phyloP scores from a whole-genome alignment of 2,888 invertebrate genomes.

The Parascotia fuliginaria region DNA sequence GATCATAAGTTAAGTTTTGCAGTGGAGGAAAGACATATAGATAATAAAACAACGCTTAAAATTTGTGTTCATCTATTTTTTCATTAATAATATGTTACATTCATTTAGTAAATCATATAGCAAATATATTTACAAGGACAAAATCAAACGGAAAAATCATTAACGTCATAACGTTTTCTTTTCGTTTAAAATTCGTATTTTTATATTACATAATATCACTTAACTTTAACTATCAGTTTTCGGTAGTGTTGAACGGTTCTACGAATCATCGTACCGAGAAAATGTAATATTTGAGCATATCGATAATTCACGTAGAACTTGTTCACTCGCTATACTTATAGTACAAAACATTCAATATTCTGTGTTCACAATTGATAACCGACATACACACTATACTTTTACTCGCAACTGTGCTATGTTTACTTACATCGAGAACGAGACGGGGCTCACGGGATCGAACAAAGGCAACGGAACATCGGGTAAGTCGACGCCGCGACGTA shows the following conservation, averaged over 20 bases:
- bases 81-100: slow-evolving; percentile 86
- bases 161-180: slow-evolving; percentile 79
- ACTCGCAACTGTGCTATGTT: slow-evolving; percentile 38
- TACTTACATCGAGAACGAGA: slow-evolving; percentile 4
- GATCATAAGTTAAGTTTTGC: too few species aligned
- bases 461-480: background rate
- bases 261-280: slow-evolving; percentile 66
- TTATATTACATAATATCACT: slow-evolving; percentile 84
- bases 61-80: slow-evolving; percentile 83
- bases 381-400: slow-evolving; percentile 36
- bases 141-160: slow-evolving; percentile 79
- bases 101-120: slow-evolving; percentile 85
- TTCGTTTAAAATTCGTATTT: slow-evolving; percentile 84
- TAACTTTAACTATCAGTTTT: slow-evolving; percentile 78
- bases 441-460: slow-evolving; percentile 2
- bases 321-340: slow-evolving; percentile 35
- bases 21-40: background rate
- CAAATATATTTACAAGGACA: slow-evolving; percentile 85
- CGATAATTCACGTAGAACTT: slow-evolving; percentile 24
- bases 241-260: slow-evolving; percentile 68
- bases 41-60: slow-evolving; percentile 71
- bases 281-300: slow-evolving; percentile 23
- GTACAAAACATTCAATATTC: slow-evolving; percentile 48
- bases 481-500: background rate
- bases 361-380: slow-evolving; percentile 37